Evolutionary conservation across 2,797 vertebrate species (phyloP).

Genomic region (Artibeus jamaicensis): DNA sequence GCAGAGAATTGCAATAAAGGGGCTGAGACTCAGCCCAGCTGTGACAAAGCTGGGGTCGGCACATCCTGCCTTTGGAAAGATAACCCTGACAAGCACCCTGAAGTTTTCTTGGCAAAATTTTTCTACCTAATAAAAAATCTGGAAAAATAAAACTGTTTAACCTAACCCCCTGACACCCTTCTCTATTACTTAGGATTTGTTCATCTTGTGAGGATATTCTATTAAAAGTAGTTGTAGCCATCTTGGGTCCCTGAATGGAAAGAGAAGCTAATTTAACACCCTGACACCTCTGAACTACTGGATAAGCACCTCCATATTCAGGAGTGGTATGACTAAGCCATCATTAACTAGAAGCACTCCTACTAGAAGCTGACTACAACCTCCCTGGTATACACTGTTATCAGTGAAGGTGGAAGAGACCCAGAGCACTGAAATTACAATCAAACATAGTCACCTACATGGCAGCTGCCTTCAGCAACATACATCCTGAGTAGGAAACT

Average conservation of each 20-base stretch:
- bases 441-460: neutral
- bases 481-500: neutral
- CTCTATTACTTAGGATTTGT: neutral
- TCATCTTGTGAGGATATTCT: neutral
- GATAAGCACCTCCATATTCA: neutral
- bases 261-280: neutral
- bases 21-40: neutral
- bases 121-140: neutral
- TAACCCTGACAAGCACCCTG: neutral
- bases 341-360: neutral
- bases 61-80: neutral
- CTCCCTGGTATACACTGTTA: neutral
- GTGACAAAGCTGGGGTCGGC: neutral
- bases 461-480: neutral
- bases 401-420: neutral
- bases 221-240: neutral
- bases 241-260: neutral
- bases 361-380: neutral
- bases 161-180: neutral
- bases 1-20: neutral
- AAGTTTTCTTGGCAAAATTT: neutral
- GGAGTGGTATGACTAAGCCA: neutral
- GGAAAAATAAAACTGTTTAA: neutral
- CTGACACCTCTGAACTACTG: neutral
- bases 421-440: neutral